Conservation (phyloP, 2,113 vertebrate species). For the Python bivittatus region DNA sequence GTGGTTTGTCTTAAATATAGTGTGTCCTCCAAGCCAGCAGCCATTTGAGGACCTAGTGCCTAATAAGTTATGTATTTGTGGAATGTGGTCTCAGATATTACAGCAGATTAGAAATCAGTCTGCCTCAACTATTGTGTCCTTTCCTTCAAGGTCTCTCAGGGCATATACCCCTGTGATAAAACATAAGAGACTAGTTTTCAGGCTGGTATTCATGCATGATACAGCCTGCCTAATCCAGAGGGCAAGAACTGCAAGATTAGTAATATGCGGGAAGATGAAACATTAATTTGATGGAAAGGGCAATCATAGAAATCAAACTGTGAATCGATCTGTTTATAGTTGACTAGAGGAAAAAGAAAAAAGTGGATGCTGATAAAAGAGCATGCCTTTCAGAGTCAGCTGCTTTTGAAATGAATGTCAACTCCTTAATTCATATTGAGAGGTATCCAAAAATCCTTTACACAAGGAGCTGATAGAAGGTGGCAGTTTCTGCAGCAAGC, state of each 20-base stretch:
- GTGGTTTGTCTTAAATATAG: conserved; percentile 37
- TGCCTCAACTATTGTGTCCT: conserved; percentile 25
- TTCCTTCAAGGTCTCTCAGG: not conserved
- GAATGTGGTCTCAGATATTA: conserved; percentile 7
- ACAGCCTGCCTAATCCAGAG: conserved; percentile 25
- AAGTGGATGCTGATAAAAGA: conserved; percentile 63
- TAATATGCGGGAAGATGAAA: conserved; percentile 43
- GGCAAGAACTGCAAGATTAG: conserved; percentile 23
- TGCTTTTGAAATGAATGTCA: conserved; percentile 66
- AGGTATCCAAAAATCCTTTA: conserved; percentile 65
- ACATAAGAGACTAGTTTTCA: not conserved
- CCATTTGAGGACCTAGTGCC: conserved; percentile 35
- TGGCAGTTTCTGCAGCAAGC: conserved; percentile 52
- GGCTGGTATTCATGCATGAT: conserved; percentile 6
- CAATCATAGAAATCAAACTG: conserved; percentile 56
- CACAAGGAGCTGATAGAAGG: conserved; percentile 59
- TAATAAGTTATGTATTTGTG: conserved; percentile 15
- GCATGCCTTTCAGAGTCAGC: conserved; percentile 54
- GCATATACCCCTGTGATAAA: conserved; percentile 23
- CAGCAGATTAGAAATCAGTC: conserved; percentile 9
- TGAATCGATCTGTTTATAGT: conserved; percentile 62
- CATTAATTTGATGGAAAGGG: conserved; percentile 57
- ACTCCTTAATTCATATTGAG: conserved; percentile 64
- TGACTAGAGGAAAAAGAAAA: conserved; percentile 49
- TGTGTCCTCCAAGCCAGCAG: conserved; percentile 33